These are phyloP conservation scores for Rotaria magnacalcarata DNA, from an alignment of 2,888 invertebrate species.

Conservation along the genomic window DNA sequence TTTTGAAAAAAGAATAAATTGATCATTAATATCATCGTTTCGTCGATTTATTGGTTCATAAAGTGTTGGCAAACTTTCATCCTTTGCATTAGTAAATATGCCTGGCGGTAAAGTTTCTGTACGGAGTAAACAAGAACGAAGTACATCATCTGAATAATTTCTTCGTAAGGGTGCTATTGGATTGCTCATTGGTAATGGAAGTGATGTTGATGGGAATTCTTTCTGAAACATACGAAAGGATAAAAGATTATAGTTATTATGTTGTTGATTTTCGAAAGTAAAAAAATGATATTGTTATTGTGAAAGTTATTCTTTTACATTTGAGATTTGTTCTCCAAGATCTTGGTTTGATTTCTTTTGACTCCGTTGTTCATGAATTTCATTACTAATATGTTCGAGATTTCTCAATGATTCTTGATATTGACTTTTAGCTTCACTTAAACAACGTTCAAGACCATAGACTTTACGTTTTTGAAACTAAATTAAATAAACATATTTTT, in stretches of 20 bases:
- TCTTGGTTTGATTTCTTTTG: not conserved
- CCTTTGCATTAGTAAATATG: not conserved
- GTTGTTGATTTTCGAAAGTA: not conserved
- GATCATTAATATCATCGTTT: not conserved
- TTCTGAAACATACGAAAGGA: not conserved
- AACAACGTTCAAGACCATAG: slow-evolving; percentile 40
- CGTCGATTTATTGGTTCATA: not conserved
- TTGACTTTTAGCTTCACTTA: slow-evolving; percentile 41
- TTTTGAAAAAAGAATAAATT: not conserved
- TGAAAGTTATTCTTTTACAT: not conserved
- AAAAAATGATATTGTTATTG: not conserved
- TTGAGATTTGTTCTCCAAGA: not conserved
- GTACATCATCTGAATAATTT: not conserved
- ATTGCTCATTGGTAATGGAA: not conserved
- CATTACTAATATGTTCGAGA: slow-evolving; percentile 45
- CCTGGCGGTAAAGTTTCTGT: slow-evolving; percentile 25
- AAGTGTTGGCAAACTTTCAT: too few species aligned
- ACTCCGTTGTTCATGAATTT: slow-evolving; percentile 42
- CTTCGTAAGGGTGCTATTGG: not conserved
- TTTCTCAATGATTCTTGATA: slow-evolving; percentile 41
- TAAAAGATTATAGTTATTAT: not conserved
- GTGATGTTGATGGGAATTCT: not conserved
- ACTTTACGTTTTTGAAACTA: not conserved
- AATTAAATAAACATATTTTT: not conserved
- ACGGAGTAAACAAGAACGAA: slow-evolving; percentile 14